Base-by-base conservation (phyloP, 2,113 vertebrate genomes). In the Lepus timidus region DNA sequence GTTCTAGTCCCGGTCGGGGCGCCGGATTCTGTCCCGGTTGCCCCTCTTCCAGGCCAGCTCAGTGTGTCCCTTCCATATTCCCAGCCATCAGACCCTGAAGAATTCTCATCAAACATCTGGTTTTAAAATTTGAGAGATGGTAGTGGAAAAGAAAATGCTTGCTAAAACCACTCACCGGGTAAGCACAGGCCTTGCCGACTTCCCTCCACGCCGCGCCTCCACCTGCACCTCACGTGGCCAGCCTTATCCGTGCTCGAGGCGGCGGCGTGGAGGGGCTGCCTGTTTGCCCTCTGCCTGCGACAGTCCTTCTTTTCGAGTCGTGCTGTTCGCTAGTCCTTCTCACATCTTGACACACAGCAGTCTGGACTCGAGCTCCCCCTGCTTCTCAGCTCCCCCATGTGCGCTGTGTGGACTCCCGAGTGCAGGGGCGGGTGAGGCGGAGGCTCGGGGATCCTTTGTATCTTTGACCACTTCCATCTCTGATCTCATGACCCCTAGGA, bases 381-480 rank as follows among this genome's bases (percentile, higher is more conserved):
- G 84, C 68, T 84, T n/a, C 93, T 88, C 49, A 70, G 83, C 19
- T 14, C 85, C 68, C 55, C 85, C 49, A 73, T 61, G 84, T 93
- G 83, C 93, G 76, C 87, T 9, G 81, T 55, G 91, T 79, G 95
- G 89, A 64, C 90, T 55, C 52, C 52, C 36, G 36, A 36, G 36
- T 36, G 36, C 36, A 36, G 36, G 36, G 36, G 36, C 3, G 36
- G 36, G 36, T 36, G 36, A 36, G 36, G 36, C 36, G 36, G 36
- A 36, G 36, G 36, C 36, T 36, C 36, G 36, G 36, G 36, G 36
- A 36, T 36, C 36, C 36, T 36, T 36, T 36, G 36, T 36, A n/a
- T 74, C 36, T 90, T 73, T 52, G 27, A 25, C 9, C 25, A 78
- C 23, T 93, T 83, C 20, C 4, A 33, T 68, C 9, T 88, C 55